These are phyloP conservation scores for Watersipora subatra DNA, from an alignment of 1,140 invertebrate species.

Conservation along the genomic window DNA sequence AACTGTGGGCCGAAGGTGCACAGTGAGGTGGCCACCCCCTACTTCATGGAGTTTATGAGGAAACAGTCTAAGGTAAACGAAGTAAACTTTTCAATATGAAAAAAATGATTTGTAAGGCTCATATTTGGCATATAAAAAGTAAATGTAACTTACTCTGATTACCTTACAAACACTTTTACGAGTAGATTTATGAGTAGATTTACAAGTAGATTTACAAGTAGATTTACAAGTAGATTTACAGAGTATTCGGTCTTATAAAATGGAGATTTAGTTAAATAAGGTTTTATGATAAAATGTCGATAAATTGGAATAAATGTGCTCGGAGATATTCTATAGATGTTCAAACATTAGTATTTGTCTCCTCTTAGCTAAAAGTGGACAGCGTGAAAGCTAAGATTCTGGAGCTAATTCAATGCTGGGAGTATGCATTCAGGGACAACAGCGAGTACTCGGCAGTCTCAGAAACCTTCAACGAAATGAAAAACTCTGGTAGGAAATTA, in stretches of 20 bases:
- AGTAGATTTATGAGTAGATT: background rate
- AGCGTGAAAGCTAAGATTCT: constrained; percentile 73
- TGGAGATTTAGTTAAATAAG: background rate
- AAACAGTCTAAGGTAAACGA: constrained; percentile 54
- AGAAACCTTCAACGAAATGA: constrained; percentile 84
- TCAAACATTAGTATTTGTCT: background rate
- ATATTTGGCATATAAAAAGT: background rate
- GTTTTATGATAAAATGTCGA: background rate
- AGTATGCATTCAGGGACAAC: constrained; percentile 82
- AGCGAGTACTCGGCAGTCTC: constrained; percentile 66
- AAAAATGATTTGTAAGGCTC: background rate
- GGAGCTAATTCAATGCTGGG: constrained; percentile 91
- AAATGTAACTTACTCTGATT: background rate
- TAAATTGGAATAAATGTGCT: background rate
- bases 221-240: no score
- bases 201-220: background rate
- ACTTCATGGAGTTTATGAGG: constrained; percentile 85
- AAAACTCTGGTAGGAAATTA: constrained; percentile 56
- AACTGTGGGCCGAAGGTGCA: constrained; percentile 86
- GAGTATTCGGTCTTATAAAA: background rate
- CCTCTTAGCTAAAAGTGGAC: constrained; percentile 26
- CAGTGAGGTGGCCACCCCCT: constrained; percentile 79
- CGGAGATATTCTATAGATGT: background rate
- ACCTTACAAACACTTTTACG: background rate
- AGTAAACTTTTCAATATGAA: background rate